Evolutionary conservation across 2,797 vertebrate species (phyloP).

Genomic region (Helicolenus hilgendorfi): DNA sequence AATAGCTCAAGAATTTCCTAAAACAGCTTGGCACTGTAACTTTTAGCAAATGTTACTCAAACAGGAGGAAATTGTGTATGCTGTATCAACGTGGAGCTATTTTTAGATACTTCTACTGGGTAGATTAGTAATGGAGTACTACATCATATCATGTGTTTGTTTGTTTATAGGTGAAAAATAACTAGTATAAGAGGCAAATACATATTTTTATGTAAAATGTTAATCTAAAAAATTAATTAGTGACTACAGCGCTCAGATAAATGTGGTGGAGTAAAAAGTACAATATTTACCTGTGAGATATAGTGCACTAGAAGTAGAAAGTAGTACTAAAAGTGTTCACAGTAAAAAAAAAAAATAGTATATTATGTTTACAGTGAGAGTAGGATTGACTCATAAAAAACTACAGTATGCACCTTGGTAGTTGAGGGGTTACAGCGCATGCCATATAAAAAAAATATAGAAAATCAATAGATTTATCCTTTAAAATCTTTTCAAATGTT

Average conservation of each 20-base stretch:
- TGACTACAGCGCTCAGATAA: no score
- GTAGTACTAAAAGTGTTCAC: background rate
- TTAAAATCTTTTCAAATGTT: background rate
- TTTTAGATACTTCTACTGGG: no score
- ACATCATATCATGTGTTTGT: no score
- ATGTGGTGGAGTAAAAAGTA: no score
- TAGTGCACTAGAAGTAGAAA: no score
- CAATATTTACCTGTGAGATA: no score
- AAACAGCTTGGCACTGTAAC: background rate
- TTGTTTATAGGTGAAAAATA: no score
- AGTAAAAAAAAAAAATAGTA: background rate
- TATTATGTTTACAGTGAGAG: background rate
- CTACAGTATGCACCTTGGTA: background rate
- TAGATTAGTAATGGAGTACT: no score
- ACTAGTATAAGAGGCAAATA: no score
- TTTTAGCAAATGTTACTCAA: background rate
- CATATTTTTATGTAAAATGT: no score
- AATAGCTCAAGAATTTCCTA: background rate
- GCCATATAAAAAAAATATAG: background rate
- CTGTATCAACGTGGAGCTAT: no score
- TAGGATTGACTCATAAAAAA: background rate
- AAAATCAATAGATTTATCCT: background rate
- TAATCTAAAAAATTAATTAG: no score
- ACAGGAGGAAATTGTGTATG: background rate
- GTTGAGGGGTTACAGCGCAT: background rate